Percentiles rank a stretch among this genome's conserved stretches.
Evolutionary conservation across 2,888 invertebrate genomes (phyloP).

Genomic region (Eupithecia centaureata): DNA sequence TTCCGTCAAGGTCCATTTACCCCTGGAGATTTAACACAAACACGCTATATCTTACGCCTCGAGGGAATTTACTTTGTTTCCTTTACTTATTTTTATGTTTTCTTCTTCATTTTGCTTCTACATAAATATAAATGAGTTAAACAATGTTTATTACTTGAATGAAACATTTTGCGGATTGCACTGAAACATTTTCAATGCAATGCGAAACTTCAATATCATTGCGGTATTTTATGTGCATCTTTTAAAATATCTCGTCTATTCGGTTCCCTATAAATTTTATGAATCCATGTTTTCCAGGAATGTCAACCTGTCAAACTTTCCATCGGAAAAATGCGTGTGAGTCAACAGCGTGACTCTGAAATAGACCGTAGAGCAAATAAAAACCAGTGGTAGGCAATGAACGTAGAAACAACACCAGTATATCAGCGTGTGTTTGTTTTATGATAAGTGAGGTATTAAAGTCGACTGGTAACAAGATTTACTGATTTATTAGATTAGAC

Average conservation of each 20-base stretch:
- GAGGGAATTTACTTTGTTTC: constrained; percentile 43
- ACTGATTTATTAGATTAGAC: constrained; percentile 42
- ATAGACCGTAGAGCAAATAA: constrained; percentile 40
- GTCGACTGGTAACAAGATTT: constrained; percentile 41
- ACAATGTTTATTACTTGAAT: neutral
- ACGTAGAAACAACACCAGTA: constrained; percentile 39
- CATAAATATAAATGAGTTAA: neutral
- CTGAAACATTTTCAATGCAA: neutral
- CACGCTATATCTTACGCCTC: constrained; percentile 54
- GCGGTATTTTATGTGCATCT: neutral
- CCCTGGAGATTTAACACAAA: constrained; percentile 57
- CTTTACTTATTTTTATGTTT: constrained; percentile 25
- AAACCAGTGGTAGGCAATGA: constrained; percentile 29
- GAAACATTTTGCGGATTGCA: no score
- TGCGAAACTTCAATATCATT: no score
- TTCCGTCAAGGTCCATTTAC: constrained; percentile 64
- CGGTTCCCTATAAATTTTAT: constrained; percentile 1
- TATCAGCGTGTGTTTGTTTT: constrained; percentile 41
- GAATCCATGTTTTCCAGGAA: constrained; percentile 15
- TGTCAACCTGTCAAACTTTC: constrained; percentile 27
- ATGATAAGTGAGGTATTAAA: constrained; percentile 44
- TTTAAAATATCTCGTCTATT: neutral
- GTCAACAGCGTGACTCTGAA: constrained; percentile 28
- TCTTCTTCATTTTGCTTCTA: neutral
- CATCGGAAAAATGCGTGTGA: constrained; percentile 26